Base-by-base conservation (phyloP, 2,797 vertebrate species). In the Coregonus ussuriensis region DNA sequence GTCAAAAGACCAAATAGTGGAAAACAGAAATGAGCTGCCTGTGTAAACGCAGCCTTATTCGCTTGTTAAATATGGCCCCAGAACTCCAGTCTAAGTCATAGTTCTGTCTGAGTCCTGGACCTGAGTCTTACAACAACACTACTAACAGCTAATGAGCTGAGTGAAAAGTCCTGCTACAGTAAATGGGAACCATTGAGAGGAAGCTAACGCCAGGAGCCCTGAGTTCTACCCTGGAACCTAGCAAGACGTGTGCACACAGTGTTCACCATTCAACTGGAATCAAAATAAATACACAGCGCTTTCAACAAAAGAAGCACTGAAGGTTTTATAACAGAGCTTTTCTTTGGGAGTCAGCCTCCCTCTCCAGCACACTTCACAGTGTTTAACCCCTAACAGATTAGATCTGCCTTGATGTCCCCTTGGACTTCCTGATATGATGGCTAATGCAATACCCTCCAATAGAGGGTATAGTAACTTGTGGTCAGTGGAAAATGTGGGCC, bases 271-370 rank as follows among this genome's bases (percentile, higher is more conserved):
- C 79, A 86, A 25, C 83, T 83, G 71, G 73, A 81, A 82, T 76
- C 78, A 51, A 88, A 84, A 87, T 82, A 88, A 84, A 85, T 80
- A 87, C 75, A 72, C 82, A 71, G 77, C 65, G 72, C 54, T 71
- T 72, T 79, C 72, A 84, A 77, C 81, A 81, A 81, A 85, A 88
- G 77, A 77, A 83, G 68, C 77, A 66, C 21, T 69, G 75, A 53
- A 74, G 63, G 74, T 53, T 66, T 73, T 71, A 52, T 77, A 79
- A 72, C 79, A 71, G 82, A 81, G 80, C 71, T 72, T 41, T 21
- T 63, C 59, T 4, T 63, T 63, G 3, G n/a, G 6, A 62, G 59
- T 62, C 54, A 71, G 82, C 77, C 77, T 52, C 52, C 37, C 70
- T 74, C 73, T 65, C 77, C 74, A 75, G 59, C 59, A 65, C 71